Evolutionary conservation across 2,797 vertebrate genomes (phyloP).

Genomic region (Lacerta agilis): DNA sequence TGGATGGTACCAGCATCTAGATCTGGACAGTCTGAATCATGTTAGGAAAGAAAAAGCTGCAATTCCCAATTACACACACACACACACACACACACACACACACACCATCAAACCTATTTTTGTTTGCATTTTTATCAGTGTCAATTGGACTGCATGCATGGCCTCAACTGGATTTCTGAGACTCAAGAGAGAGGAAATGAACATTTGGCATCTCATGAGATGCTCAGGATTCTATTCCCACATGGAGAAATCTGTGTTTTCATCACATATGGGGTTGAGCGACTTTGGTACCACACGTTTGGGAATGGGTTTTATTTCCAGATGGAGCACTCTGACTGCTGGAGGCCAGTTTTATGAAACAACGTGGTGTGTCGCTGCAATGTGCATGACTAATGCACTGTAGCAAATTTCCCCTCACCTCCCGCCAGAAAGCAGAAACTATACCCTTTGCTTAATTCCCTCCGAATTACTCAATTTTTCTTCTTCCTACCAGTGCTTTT

Average conservation of each 20-base stretch:
- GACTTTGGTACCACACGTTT: background rate
- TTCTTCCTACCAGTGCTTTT: background rate
- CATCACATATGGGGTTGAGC: background rate
- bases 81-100: too few species aligned
- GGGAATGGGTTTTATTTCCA: constrained; percentile 35
- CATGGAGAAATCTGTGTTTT: background rate
- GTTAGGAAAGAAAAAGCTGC: background rate
- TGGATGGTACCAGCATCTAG: background rate
- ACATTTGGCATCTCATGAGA: background rate
- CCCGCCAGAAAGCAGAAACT: background rate
- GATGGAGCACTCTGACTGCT: constrained; percentile 32
- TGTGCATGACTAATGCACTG: constrained; percentile 33
- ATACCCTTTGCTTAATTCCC: constrained; percentile 14
- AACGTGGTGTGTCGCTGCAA: constrained; percentile 3
- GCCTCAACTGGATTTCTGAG: background rate
- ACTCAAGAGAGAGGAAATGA: background rate
- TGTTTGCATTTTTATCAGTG: background rate
- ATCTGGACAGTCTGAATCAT: background rate
- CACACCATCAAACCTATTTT: background rate
- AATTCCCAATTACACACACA: too few species aligned
- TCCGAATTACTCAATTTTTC: constrained; percentile 18
- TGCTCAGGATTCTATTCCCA: background rate
- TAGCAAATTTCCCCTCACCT: background rate
- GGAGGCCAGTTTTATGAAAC: constrained; percentile 23
- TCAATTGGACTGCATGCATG: background rate